phyloP scores from a whole-genome alignment of 2,113 vertebrate genomes.

The Eidolon helvum region DNA sequence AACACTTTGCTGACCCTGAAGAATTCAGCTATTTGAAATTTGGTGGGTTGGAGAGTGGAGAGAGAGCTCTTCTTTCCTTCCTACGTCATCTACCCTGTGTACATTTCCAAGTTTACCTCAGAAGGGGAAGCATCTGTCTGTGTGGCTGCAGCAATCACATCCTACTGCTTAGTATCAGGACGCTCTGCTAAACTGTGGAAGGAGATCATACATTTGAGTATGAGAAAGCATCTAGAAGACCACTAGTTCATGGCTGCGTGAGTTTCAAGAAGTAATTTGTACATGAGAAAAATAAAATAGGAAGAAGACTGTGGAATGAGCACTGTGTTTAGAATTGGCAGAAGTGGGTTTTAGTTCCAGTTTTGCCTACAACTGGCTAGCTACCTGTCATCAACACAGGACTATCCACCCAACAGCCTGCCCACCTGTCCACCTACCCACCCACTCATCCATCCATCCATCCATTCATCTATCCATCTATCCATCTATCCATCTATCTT shows the following conservation, averaged over 20 bases:
- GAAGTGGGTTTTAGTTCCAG: neutral
- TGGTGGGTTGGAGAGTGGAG: neutral
- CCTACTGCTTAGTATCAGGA: neutral
- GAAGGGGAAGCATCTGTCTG: neutral
- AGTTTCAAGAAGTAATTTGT: neutral
- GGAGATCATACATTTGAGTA: neutral
- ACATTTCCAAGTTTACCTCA: neutral
- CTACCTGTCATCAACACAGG: neutral
- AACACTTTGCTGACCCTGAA: neutral
- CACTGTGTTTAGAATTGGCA: neutral
- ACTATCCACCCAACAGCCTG: neutral
- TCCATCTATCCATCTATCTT: neutral
- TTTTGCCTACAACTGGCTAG: neutral
- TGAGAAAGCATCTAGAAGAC: neutral
- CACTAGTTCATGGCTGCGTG: neutral
- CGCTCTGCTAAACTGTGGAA: neutral
- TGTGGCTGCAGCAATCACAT: neutral
- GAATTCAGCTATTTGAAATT: neutral
- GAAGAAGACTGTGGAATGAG: neutral
- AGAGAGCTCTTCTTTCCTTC: neutral
- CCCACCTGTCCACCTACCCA: too few relatives aligned
- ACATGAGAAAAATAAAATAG: neutral
- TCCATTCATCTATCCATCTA: too few relatives aligned
- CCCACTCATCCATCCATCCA: neutral
- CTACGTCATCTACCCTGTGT: neutral